Evolutionary conservation across 2,797 vertebrate species (phyloP).

Genomic region (Tinamus major): DNA sequence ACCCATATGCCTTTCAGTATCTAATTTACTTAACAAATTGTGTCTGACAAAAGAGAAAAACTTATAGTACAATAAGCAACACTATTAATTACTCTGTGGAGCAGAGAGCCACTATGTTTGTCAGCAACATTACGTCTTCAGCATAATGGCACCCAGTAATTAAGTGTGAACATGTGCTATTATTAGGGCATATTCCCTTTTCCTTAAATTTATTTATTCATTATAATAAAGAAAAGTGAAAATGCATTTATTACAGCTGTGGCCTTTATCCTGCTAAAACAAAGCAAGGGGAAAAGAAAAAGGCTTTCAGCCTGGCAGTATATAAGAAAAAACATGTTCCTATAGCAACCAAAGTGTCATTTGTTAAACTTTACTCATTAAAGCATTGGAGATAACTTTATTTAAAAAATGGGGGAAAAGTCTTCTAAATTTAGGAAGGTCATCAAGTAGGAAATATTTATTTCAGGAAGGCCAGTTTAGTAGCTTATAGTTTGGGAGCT

Average conservation of each 20-base stretch:
- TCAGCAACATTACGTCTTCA: slow-evolving; percentile 50
- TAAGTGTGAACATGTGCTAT: slow-evolving; percentile 61
- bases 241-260: slow-evolving; percentile 31
- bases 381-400: slow-evolving; percentile 22
- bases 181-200: slow-evolving; percentile 55
- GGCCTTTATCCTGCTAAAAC: slow-evolving; percentile 60
- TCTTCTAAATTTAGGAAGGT: slow-evolving; percentile 5
- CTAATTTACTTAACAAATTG: slow-evolving; percentile 78
- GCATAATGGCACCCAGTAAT: slow-evolving; percentile 69
- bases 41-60: slow-evolving; percentile 70
- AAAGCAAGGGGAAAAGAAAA: slow-evolving; percentile 42
- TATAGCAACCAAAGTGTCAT: slow-evolving; percentile 66
- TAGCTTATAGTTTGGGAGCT: background rate
- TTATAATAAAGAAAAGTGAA: slow-evolving; percentile 49
- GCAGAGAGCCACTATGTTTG: slow-evolving; percentile 40
- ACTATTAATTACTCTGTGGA: slow-evolving; percentile 70
- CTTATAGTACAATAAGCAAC: slow-evolving; percentile 70
- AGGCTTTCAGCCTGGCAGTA: background rate
- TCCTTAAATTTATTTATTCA: slow-evolving; percentile 57
- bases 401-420: background rate
- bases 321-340: slow-evolving; percentile 46
- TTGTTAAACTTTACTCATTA: slow-evolving; percentile 66
- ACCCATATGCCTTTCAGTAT: slow-evolving; percentile 56
- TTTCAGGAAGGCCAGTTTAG: background rate
- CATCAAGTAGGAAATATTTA: background rate